A percentile compares a stretch with the other conserved stretches of the same genome.
These are phyloP conservation scores for Philonicus albiceps DNA, from an alignment of 2,888 invertebrate genomes.

Conservation along the genomic window DNA sequence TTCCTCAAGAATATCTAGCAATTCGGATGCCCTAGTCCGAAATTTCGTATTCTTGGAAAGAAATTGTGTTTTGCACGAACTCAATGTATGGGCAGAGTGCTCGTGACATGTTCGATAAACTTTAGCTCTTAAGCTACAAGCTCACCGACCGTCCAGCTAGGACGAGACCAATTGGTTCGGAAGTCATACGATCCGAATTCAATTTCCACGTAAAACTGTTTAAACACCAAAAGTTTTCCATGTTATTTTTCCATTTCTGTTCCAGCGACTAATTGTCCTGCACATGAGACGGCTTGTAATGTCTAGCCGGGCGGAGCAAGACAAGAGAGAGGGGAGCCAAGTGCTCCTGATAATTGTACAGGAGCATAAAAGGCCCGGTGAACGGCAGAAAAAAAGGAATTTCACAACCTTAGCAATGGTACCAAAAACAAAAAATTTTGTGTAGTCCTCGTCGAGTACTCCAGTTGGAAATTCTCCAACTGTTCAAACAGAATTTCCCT, in stretches of 20 bases:
- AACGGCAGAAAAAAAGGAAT: neutral
- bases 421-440: neutral
- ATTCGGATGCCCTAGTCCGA: neutral
- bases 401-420: slow-evolving; percentile 11
- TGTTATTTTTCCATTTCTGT: slow-evolving; percentile 17
- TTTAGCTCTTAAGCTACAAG: neutral
- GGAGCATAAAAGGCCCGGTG: neutral
- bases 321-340: neutral
- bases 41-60: neutral
- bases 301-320: neutral
- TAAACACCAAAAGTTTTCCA: neutral
- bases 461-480: slow-evolving; percentile 13
- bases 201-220: neutral
- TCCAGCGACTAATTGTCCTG: neutral
- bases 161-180: neutral
- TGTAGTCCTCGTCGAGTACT: neutral
- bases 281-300: slow-evolving; percentile 3
- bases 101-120: neutral
- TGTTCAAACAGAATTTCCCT: neutral
- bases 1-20: neutral
- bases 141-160: neutral
- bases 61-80: neutral
- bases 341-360: neutral
- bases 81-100: neutral
- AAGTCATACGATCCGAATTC: neutral